These are phyloP conservation scores for Tiliacea aurago DNA, from an alignment of 2,888 invertebrate genomes.

Conservation along the genomic window DNA sequence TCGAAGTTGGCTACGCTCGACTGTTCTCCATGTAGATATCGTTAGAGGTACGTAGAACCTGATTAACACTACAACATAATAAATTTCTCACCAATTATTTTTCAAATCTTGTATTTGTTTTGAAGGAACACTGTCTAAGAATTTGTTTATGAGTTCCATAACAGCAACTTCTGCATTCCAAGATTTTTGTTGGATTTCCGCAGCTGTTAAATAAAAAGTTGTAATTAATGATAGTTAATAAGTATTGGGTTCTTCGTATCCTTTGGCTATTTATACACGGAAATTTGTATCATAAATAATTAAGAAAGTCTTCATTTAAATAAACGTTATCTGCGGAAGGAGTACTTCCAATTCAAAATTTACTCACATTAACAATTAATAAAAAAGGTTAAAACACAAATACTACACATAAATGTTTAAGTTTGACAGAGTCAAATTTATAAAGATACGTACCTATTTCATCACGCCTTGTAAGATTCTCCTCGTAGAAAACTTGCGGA, in stretches of 20 bases:
- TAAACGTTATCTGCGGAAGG: neutral
- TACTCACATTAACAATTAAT: neutral
- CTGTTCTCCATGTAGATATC: neutral
- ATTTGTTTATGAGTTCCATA: slow-evolving; percentile 94
- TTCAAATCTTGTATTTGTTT: slow-evolving; percentile 90
- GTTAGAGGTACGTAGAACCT: neutral
- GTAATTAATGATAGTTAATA: neutral
- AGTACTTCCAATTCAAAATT: neutral
- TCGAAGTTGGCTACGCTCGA: neutral
- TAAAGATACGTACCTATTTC: slow-evolving; percentile 87
- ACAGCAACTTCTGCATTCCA: slow-evolving; percentile 93
- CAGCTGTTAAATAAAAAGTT: slow-evolving; percentile 69
- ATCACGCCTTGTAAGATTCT: slow-evolving; percentile 91
- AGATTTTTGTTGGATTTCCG: slow-evolving; percentile 85
- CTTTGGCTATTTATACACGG: neutral
- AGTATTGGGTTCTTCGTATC: neutral
- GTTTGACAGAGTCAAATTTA: neutral
- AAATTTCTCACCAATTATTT: slow-evolving; percentile 90
- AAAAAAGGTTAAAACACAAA: neutral
- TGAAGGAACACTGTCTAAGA: slow-evolving; percentile 91
- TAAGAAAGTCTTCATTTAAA: neutral
- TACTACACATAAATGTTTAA: neutral
- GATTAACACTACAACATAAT: neutral
- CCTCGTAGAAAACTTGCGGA: slow-evolving; percentile 91
- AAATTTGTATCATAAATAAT: neutral